Percentiles rank a stretch among this genome's conserved stretches.
phyloP scores from a whole-genome alignment of 2,888 invertebrate genomes.

The Hirtodrosophila duncani region DNA sequence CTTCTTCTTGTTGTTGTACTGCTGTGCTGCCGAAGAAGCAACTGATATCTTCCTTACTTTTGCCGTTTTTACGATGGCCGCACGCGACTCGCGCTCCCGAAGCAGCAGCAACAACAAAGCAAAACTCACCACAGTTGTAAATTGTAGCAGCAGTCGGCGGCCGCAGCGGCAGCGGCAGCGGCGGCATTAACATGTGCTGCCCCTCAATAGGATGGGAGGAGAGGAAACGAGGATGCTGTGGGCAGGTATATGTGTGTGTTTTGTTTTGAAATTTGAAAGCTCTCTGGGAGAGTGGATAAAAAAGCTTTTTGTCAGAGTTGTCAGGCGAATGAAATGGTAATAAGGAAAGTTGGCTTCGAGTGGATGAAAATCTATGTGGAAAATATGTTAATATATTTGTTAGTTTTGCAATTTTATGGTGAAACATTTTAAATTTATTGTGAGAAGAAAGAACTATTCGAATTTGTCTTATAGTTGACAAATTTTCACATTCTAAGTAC shows the following conservation, averaged over 20 bases:
- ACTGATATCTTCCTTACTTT: background rate
- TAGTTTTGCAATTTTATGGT: too few relatives aligned
- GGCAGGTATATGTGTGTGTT: slow-evolving; percentile 22
- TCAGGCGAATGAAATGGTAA: background rate
- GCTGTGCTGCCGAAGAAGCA: slow-evolving; percentile 1
- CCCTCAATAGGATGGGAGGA: slow-evolving; percentile 13
- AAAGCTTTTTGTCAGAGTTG: slow-evolving; percentile 35
- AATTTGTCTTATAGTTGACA: too few relatives aligned
- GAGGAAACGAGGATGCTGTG: slow-evolving; percentile 25
- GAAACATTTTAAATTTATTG: too few relatives aligned
- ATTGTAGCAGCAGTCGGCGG: slow-evolving; percentile 32
- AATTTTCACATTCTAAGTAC: too few relatives aligned
- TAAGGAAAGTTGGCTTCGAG: too few relatives aligned
- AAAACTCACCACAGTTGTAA: slow-evolving; percentile 67
- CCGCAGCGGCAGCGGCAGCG: too few relatives aligned
- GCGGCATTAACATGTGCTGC: slow-evolving; percentile 51
- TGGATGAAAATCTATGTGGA: too few relatives aligned
- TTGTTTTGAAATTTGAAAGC: slow-evolving; percentile 62
- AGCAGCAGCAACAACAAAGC: slow-evolving; percentile 16
- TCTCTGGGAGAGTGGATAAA: slow-evolving; percentile 16
- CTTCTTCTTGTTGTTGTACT: background rate
- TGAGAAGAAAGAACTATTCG: too few relatives aligned
- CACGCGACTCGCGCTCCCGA: slow-evolving; percentile 39
- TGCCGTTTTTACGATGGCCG: slow-evolving; percentile 20
- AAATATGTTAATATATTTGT: too few relatives aligned